These are phyloP conservation scores for Cecidostiba fungosa DNA, from an alignment of 2,888 invertebrate genomes.

Conservation along the genomic window DNA sequence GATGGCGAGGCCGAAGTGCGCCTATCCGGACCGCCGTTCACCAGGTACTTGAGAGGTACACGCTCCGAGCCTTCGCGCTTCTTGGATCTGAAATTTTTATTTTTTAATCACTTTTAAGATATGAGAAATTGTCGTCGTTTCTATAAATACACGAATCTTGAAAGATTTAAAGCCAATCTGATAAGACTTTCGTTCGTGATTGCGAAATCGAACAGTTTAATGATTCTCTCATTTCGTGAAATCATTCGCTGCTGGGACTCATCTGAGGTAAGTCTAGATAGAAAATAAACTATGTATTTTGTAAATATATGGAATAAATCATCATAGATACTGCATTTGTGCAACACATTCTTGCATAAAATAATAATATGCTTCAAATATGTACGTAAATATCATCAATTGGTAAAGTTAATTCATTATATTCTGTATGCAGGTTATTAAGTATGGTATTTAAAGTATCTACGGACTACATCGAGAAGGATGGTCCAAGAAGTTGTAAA, in stretches of 20 bases:
- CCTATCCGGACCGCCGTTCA: conserved; percentile 76
- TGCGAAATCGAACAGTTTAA: not conserved
- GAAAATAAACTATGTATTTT: not conserved
- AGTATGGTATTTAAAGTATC: not conserved
- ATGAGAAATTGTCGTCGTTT: not conserved
- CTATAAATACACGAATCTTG: not conserved
- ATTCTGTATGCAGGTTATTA: not conserved
- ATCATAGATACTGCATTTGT: too few relatives aligned
- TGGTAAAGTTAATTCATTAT: not conserved
- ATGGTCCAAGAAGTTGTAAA: not conserved
- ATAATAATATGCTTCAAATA: too few relatives aligned
- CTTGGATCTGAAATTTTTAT: conserved; percentile 40
- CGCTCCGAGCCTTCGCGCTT: conserved; percentile 68
- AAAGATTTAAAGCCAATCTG: conserved; percentile 7
- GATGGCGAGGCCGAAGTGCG: conserved; percentile 68
- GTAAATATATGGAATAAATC: too few relatives aligned
- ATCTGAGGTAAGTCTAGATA: not conserved
- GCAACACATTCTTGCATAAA: too few relatives aligned
- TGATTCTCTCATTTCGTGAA: not conserved
- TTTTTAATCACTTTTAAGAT: conserved; percentile 8
- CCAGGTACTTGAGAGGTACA: conserved; percentile 75
- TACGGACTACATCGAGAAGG: not conserved
- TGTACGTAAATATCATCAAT: too few relatives aligned
- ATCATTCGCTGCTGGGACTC: not conserved
- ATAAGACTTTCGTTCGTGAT: not conserved